Percentiles rank a stretch among this genome's conserved stretches.
These are phyloP conservation scores for Campoletis raptor DNA, from an alignment of 2,888 invertebrate genomes.

Conservation along the genomic window DNA sequence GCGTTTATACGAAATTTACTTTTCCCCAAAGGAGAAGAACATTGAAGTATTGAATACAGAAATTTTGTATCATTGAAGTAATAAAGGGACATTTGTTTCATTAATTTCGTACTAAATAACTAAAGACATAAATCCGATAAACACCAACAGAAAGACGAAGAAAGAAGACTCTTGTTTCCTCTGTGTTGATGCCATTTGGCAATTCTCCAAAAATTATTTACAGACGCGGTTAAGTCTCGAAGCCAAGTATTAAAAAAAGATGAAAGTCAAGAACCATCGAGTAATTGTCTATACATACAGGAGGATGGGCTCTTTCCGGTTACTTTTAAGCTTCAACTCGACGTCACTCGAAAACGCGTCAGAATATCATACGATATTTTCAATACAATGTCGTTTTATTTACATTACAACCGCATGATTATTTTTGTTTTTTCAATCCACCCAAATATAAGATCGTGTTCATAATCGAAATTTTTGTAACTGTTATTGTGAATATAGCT, in stretches of 20 bases:
- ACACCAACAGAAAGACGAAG: not conserved
- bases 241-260: not conserved
- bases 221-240: not conserved
- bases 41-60: not conserved
- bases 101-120: not conserved
- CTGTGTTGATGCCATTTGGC: not conserved
- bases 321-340: not conserved
- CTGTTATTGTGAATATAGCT: not conserved
- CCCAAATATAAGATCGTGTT: not conserved
- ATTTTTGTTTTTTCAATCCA: not conserved
- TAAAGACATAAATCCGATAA: not conserved
- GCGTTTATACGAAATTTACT: not conserved
- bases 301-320: not conserved
- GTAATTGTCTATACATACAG: not conserved
- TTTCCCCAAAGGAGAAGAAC: not conserved
- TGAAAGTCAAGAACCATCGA: not conserved
- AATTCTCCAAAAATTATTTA: not conserved
- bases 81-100: not conserved
- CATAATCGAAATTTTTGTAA: not conserved
- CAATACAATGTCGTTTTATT: not conserved
- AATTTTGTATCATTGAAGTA: not conserved
- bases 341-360: not conserved
- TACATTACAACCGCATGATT: not conserved
- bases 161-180: not conserved
- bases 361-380: not conserved